Evolutionary conservation across 2,888 invertebrate species (phyloP).

Genomic region (Malthinus flaveolus): DNA sequence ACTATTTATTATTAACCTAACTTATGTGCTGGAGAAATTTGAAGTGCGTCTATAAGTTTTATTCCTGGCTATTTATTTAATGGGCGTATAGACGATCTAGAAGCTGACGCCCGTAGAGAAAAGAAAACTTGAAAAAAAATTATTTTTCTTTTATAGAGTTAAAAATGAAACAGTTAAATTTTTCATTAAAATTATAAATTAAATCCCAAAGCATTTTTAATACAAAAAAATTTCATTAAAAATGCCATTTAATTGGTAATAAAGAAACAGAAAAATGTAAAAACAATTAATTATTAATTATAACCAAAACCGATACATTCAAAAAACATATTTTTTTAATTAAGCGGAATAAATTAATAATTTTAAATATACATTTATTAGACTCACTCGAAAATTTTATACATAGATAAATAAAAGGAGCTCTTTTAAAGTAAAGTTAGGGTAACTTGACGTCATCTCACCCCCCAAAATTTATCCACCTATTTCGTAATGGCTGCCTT

Average conservation of each 20-base stretch:
- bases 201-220: background rate
- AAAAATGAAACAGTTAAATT: no score
- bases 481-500: conserved; percentile 47
- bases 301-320: background rate
- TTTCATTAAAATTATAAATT: no score
- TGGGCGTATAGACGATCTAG: no score
- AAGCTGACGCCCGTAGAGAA: no score
- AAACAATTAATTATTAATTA: background rate
- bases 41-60: no score
- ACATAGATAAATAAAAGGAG: conserved; percentile 27
- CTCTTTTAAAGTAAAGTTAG: conserved; percentile 10
- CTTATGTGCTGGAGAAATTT: no score
- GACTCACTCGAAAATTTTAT: conserved; percentile 13
- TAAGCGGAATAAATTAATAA: conserved; percentile 5
- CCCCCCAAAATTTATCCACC: conserved; percentile 42
- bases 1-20: no score
- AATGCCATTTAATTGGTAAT: background rate
- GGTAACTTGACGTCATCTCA: conserved; percentile 36
- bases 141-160: no score
- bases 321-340: conserved; percentile 1
- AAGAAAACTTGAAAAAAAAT: no score
- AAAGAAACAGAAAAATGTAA: background rate
- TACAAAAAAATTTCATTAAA: background rate
- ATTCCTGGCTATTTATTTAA: no score
- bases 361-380: conserved; percentile 2